Evolutionary conservation across 2,888 invertebrate species (phyloP).

Genomic region (Achlya flavicornis): DNA sequence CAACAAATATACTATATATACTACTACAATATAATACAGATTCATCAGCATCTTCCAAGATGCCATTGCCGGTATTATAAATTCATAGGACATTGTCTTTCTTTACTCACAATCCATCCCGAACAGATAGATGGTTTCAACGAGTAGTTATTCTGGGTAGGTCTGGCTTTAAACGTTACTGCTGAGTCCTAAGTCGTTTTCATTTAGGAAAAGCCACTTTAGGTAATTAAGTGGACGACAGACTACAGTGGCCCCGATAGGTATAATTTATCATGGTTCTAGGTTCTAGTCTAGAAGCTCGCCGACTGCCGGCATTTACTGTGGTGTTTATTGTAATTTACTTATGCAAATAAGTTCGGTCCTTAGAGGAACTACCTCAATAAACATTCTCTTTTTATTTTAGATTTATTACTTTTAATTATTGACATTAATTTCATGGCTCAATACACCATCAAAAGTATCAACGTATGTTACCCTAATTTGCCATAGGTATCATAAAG

Average conservation of each 20-base stretch:
- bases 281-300: neutral
- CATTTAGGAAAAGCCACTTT: neutral
- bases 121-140: too few relatives aligned
- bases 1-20: too few relatives aligned
- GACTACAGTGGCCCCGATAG: neutral
- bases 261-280: constrained; percentile 6
- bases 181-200: too few relatives aligned
- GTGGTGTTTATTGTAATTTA: neutral
- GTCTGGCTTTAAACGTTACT: too few relatives aligned
- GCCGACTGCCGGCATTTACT: neutral
- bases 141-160: neutral
- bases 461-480: constrained; percentile 1
- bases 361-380: neutral
- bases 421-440: neutral
- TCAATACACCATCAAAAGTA: neutral
- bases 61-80: too few relatives aligned
- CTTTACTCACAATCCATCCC: too few relatives aligned
- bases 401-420: neutral
- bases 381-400: neutral
- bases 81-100: too few relatives aligned
- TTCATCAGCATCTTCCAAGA: too few relatives aligned
- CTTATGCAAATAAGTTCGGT: neutral
- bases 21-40: too few relatives aligned
- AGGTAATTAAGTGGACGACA: constrained; percentile 5
- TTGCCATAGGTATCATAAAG: constrained; percentile 11